phyloP scores from a whole-genome alignment of 2,888 invertebrate species.

The Oconnorella tubifera region DNA sequence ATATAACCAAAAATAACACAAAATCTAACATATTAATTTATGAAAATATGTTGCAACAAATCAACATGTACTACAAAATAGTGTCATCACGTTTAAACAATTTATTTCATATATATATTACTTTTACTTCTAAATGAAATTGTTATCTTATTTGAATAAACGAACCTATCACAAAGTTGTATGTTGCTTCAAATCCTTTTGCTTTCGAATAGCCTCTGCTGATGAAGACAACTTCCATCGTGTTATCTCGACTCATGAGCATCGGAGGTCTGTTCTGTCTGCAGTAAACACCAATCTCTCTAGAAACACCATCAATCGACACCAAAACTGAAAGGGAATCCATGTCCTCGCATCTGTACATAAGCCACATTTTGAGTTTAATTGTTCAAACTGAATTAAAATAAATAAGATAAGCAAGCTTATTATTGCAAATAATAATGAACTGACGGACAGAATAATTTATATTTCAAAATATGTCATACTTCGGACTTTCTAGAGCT shows the following conservation, averaged over 20 bases:
- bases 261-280: conserved; percentile 77
- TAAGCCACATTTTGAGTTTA: too few species aligned
- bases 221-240: conserved; percentile 79
- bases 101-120: too few species aligned
- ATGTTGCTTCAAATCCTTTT: conserved; percentile 82
- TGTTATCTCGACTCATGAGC: conserved; percentile 86
- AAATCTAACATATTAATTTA: not conserved
- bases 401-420: not conserved
- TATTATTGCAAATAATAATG: not conserved
- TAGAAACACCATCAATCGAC: conserved; percentile 76
- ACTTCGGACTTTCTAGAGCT: too few species aligned
- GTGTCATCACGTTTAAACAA: too few species aligned
- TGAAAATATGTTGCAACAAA: not conserved
- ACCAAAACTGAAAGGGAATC: conserved; percentile 78
- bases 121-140: too few species aligned
- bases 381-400: not conserved
- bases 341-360: conserved; percentile 55
- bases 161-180: conserved; percentile 83
- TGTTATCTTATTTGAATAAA: not conserved
- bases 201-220: conserved; percentile 72
- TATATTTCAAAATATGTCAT: too few species aligned
- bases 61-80: not conserved
- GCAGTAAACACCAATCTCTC: conserved; percentile 83
- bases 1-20: not conserved
- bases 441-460: not conserved